Conservation (phyloP, 2,888 invertebrate species). For the Platycheirus albimanus region DNA sequence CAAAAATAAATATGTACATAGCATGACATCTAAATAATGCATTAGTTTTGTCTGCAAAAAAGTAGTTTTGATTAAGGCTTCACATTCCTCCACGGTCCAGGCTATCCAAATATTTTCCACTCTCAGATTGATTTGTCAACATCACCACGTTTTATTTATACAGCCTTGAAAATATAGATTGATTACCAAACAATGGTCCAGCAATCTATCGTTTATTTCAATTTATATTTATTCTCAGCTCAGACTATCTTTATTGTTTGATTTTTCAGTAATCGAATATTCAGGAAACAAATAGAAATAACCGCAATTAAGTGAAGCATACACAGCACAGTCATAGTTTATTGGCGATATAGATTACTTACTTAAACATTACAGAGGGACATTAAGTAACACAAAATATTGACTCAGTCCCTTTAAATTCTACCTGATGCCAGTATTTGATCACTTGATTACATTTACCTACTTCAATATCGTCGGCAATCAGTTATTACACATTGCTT, state of each 20-base stretch:
- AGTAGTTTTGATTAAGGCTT: no score
- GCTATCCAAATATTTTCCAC: background rate
- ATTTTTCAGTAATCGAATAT: constrained; percentile 20
- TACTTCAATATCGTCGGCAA: no score
- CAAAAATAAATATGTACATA: no score
- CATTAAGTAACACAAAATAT: constrained; percentile 6
- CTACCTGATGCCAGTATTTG: background rate
- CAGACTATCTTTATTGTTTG: background rate
- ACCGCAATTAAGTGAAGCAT: constrained; percentile 5
- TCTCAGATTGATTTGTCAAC: no score
- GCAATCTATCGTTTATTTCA: background rate
- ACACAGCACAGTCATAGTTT: background rate
- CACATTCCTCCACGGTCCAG: no score
- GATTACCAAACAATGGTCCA: background rate
- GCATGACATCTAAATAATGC: no score
- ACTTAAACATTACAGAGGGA: background rate
- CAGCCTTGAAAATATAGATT: background rate
- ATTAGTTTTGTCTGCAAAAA: no score
- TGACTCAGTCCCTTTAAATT: background rate
- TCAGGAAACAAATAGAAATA: constrained; percentile 19
- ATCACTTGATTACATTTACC: no score
- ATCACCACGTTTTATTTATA: background rate
- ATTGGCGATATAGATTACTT: background rate
- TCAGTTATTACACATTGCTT: no score
- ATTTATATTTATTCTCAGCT: background rate